Evolutionary conservation across 2,113 vertebrate species (phyloP).

Genomic region (Pseudopodoces humilis): DNA sequence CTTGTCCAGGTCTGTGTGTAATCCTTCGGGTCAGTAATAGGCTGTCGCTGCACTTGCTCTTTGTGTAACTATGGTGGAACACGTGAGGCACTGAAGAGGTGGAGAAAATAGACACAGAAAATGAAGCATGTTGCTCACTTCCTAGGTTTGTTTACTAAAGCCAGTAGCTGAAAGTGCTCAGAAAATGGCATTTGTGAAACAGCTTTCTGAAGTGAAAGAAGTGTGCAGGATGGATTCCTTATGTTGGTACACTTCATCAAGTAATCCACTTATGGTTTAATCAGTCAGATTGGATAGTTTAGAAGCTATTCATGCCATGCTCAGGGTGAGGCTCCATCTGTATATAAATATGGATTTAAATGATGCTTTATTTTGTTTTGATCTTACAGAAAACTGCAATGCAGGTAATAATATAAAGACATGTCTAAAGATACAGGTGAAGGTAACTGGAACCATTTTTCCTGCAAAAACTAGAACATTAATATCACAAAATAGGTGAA

Average conservation of each 20-base stretch:
- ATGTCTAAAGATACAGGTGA: neutral
- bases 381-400: neutral
- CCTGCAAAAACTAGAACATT: neutral
- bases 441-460: neutral
- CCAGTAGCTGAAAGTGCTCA: neutral
- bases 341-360: neutral
- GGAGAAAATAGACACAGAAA: neutral
- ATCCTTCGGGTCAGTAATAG: fast-evolving
- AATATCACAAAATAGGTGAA: neutral
- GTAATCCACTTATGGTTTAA: neutral
- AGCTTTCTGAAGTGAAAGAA: neutral
- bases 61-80: neutral
- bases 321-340: neutral
- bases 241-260: neutral
- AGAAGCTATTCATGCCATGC: neutral
- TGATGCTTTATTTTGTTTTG: neutral
- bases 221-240: neutral
- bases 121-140: neutral
- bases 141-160: neutral
- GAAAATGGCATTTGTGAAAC: neutral
- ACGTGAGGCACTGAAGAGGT: neutral
- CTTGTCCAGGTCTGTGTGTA: fast-evolving
- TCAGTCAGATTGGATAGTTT: neutral
- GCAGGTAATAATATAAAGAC: neutral
- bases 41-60: fast-evolving